Evolutionary conservation across 1,140 invertebrate species (phyloP).

Genomic region (Apis florea): DNA sequence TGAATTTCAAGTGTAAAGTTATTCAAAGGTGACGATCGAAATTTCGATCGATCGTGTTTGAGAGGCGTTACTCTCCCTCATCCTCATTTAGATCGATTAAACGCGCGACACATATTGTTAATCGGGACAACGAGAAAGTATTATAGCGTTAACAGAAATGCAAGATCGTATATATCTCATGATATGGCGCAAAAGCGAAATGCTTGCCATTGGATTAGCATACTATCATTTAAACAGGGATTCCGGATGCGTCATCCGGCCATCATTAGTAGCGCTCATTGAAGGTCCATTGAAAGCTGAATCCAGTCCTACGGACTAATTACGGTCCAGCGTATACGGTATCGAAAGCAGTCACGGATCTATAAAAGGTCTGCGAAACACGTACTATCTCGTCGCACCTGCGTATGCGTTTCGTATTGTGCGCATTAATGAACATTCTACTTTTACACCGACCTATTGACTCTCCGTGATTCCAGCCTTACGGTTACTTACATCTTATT

Average conservation of each 20-base stretch:
- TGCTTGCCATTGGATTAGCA: slow-evolving; percentile 50
- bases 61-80: not conserved
- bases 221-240: slow-evolving; percentile 50
- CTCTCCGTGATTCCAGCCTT: not conserved
- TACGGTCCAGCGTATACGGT: slow-evolving; percentile 44
- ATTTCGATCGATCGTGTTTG: too few relatives aligned
- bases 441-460: slow-evolving; percentile 12
- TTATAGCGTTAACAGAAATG: slow-evolving; percentile 18
- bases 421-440: slow-evolving; percentile 49
- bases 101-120: not conserved
- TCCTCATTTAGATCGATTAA: not conserved
- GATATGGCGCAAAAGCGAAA: slow-evolving; percentile 27
- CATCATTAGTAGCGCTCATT: slow-evolving; percentile 51
- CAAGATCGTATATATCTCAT: slow-evolving; percentile 16
- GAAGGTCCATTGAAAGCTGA: slow-evolving; percentile 48
- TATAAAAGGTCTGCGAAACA: slow-evolving; percentile 43
- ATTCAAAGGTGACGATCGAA: not conserved
- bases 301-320: slow-evolving; percentile 50
- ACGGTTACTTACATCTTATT: not conserved
- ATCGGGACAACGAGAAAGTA: slow-evolving; percentile 7
- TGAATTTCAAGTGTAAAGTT: too few relatives aligned
- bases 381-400: slow-evolving; percentile 29
- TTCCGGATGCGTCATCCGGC: slow-evolving; percentile 50
- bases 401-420: slow-evolving; percentile 35
- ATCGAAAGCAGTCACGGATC: slow-evolving; percentile 44